Evolutionary conservation across 2,888 invertebrate species (phyloP).

Genomic region (Unio pictorum): DNA sequence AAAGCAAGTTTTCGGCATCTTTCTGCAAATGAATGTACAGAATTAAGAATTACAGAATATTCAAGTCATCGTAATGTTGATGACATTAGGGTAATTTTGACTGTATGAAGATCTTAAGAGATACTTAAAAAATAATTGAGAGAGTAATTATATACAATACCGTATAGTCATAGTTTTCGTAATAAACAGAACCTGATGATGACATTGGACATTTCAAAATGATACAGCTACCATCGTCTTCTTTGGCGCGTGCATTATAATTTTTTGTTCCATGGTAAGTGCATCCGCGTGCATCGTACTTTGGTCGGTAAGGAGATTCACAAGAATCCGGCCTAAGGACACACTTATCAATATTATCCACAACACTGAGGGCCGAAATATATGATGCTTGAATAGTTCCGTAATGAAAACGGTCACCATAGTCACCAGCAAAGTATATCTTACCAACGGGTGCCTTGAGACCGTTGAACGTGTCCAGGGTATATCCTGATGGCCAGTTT

Average conservation of each 20-base stretch:
- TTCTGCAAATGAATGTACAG: too few relatives aligned
- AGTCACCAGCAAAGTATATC: constrained; percentile 5
- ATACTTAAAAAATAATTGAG: too few relatives aligned
- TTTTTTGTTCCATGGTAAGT: background rate
- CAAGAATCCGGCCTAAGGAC: background rate
- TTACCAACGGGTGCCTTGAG: background rate
- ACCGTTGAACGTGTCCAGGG: background rate
- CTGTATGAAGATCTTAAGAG: too few relatives aligned
- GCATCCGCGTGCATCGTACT: constrained; percentile 3
- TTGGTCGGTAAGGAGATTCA: background rate
- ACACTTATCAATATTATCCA: background rate
- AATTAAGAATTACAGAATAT: too few relatives aligned
- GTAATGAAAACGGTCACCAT: background rate
- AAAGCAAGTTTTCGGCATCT: too few relatives aligned
- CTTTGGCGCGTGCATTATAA: background rate
- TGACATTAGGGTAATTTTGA: too few relatives aligned
- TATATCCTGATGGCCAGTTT: constrained; percentile 4
- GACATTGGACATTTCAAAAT: too few relatives aligned
- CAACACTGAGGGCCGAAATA: background rate
- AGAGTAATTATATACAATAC: too few relatives aligned
- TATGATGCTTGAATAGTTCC: constrained; percentile 2
- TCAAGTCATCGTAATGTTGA: too few relatives aligned
- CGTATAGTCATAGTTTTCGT: too few relatives aligned
- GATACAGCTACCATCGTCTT: constrained; percentile 1
- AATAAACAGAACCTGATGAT: too few relatives aligned